A percentile compares a stretch with the other conserved stretches of the same genome.
Evolutionary conservation across 37 sponge, comb jelly and placozoan genomes (phyloP).

Genomic region (Tethya wilhelma): DNA sequence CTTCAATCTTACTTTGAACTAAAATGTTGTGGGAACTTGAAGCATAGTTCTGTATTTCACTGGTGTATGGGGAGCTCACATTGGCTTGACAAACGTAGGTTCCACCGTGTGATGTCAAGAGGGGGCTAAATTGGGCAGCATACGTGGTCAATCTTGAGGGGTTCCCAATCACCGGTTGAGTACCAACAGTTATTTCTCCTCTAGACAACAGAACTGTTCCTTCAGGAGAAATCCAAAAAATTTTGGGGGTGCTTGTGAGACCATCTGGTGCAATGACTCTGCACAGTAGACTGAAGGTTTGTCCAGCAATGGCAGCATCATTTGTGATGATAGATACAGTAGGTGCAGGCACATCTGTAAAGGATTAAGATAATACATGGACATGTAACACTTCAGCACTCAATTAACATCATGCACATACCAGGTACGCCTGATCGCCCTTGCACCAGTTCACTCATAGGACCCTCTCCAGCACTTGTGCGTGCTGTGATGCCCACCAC

Average conservation of each 20-base stretch:
- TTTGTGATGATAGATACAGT: background rate
- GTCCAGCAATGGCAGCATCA: conserved; percentile 8
- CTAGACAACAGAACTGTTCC: background rate
- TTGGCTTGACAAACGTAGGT: conserved; percentile 7
- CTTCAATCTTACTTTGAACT: conserved; percentile 3
- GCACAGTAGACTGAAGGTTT: conserved; percentile 1
- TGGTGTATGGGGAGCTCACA: background rate
- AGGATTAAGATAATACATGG: background rate
- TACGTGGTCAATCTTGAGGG: conserved; percentile 12
- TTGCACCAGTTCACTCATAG: background rate
- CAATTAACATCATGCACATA: background rate
- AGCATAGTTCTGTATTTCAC: background rate
- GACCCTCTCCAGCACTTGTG: conserved; percentile 19
- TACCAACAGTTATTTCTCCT: conserved; percentile 16
- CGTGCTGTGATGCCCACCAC: conserved; percentile 4
- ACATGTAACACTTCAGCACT: background rate
- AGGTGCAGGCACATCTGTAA: conserved; percentile 12
- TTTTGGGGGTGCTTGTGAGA: background rate
- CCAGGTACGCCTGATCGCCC: conserved; percentile 15
- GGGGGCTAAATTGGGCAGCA: background rate
- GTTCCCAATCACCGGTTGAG: conserved; percentile 4
- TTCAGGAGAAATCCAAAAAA: conserved; percentile 7
- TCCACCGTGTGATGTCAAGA: conserved; percentile 21
- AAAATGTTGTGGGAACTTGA: background rate
- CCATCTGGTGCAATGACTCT: conserved; percentile 2